phyloP scores from a whole-genome alignment of 2,113 vertebrate genomes.

The Corvus hawaiiensis region DNA sequence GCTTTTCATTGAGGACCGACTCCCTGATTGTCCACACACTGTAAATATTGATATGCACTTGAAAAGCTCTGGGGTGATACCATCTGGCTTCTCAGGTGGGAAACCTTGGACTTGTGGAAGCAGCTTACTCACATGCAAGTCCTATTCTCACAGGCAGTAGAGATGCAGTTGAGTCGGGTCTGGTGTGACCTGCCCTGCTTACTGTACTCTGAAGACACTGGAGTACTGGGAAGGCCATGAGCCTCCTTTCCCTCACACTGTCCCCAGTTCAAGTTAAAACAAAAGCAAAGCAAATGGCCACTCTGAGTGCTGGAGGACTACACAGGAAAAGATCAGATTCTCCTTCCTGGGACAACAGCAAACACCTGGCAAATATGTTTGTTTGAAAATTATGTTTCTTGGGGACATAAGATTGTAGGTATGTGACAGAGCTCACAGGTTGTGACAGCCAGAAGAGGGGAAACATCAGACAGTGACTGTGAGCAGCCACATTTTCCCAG shows the following conservation, averaged over 20 bases:
- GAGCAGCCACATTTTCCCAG: neutral
- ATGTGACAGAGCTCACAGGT: neutral
- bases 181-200: neutral
- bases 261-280: neutral
- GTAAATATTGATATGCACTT: neutral
- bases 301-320: neutral
- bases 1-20: neutral
- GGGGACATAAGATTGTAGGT: neutral
- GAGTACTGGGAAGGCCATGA: neutral
- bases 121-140: neutral
- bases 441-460: neutral
- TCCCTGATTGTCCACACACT: neutral
- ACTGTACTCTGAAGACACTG: neutral
- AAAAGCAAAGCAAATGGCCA: neutral
- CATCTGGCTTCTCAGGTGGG: neutral
- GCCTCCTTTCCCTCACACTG: neutral
- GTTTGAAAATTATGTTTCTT: neutral
- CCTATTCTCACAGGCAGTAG: neutral
- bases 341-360: neutral
- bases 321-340: neutral
- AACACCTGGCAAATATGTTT: neutral
- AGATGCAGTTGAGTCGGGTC: neutral
- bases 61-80: neutral
- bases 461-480: neutral
- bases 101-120: neutral